Evolutionary conservation across 2,113 vertebrate genomes (phyloP).

Genomic region (Phrynosoma blainvillii): DNA sequence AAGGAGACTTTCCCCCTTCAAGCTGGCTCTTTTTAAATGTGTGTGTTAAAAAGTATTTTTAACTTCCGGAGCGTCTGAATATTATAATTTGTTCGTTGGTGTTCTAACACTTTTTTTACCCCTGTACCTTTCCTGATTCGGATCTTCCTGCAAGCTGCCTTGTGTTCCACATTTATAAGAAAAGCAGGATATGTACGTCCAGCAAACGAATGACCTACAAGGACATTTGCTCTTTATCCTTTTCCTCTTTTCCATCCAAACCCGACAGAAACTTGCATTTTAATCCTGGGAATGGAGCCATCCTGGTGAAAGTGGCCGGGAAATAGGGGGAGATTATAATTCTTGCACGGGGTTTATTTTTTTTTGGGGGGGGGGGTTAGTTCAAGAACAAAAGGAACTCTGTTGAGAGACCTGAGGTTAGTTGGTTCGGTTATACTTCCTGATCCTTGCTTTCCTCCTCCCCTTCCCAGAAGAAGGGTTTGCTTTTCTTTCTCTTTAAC

Average conservation of each 20-base stretch:
- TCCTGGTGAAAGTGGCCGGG: constrained; percentile 16
- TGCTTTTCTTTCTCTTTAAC: background rate
- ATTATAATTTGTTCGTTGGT: too few species aligned
- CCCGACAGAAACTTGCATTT: constrained; percentile 13
- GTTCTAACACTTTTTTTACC: too few species aligned
- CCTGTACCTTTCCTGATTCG: too few species aligned
- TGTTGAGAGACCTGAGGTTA: constrained; percentile 34
- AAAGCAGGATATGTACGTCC: too few species aligned
- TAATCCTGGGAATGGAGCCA: rapidly evolving
- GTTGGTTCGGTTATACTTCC: constrained; percentile 38
- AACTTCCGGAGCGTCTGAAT: too few species aligned
- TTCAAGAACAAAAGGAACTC: constrained; percentile 67
- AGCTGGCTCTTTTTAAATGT: too few species aligned
- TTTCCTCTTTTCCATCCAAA: too few species aligned
- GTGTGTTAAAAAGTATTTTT: too few species aligned
- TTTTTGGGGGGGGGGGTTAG: background rate
- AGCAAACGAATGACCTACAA: too few species aligned
- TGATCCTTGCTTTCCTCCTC: constrained; percentile 63
- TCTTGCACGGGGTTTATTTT: background rate
- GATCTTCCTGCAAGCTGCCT: too few species aligned
- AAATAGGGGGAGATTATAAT: constrained; percentile 2
- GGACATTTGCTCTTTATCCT: rapidly evolving
- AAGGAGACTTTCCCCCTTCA: too few species aligned
- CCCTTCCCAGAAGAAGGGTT: background rate
- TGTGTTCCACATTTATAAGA: too few species aligned